Percentiles rank a stretch among this genome's conserved stretches.
These are phyloP conservation scores for Phenganax stokvisi DNA, from an alignment of 92 coral and sea anemone species.

Conservation along the genomic window DNA sequence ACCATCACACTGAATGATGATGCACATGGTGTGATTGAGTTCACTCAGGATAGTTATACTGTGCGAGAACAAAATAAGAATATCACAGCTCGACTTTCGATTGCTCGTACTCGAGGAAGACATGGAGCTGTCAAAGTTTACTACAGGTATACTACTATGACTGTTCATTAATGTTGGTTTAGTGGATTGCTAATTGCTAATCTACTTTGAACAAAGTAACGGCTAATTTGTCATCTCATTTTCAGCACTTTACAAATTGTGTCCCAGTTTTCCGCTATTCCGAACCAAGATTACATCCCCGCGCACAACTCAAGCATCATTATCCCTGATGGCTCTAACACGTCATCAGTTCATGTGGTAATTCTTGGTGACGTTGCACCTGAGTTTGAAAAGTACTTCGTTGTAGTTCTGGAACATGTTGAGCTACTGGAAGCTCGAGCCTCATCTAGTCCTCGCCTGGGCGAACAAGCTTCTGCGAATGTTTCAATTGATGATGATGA, in stretches of 20 bases:
- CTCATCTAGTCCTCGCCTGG: slow-evolving; percentile 59
- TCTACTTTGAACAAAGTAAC: background rate
- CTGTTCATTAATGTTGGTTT: background rate
- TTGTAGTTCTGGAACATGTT: slow-evolving; percentile 58
- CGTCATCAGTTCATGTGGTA: slow-evolving; percentile 54
- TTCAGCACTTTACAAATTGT: slow-evolving; percentile 51
- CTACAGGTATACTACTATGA: slow-evolving; percentile 56
- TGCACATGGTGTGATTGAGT: slow-evolving; percentile 87
- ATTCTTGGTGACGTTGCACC: slow-evolving; percentile 68
- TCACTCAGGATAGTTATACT: slow-evolving; percentile 54
- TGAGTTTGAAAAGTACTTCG: slow-evolving; percentile 70
- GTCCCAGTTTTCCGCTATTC: slow-evolving; percentile 50
- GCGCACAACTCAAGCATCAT: slow-evolving; percentile 57
- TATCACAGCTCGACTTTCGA: slow-evolving; percentile 53
- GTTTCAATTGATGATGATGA: slow-evolving; percentile 78
- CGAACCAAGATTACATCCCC: slow-evolving; percentile 65
- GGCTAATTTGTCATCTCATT: background rate
- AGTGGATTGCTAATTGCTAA: background rate
- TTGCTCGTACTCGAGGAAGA: slow-evolving; percentile 65
- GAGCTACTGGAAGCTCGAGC: slow-evolving; percentile 52
- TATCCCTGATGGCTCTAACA: slow-evolving; percentile 57
- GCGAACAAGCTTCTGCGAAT: slow-evolving; percentile 49
- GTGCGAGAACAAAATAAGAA: slow-evolving; percentile 52
- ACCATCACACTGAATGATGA: slow-evolving; percentile 73
- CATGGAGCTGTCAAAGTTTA: slow-evolving; percentile 67